Conservation (phyloP, 2,888 invertebrate species). For the Taphrorychus bicolor region DNA sequence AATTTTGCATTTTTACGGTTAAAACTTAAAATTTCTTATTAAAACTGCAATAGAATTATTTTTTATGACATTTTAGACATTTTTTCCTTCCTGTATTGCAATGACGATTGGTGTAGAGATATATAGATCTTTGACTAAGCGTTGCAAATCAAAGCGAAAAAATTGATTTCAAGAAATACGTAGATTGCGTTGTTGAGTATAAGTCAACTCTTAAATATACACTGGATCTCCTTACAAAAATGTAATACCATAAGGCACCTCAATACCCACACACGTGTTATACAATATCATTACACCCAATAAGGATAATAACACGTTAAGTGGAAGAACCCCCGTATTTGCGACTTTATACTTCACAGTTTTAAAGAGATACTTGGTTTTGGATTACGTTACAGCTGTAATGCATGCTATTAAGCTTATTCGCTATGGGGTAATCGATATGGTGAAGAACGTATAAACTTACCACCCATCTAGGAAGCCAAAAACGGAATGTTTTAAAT, state of each 20-base stretch:
- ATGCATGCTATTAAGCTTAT: conserved; percentile 1
- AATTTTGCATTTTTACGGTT: too few species aligned
- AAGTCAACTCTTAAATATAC: too few species aligned
- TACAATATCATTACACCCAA: background rate
- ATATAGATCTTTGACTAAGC: too few species aligned
- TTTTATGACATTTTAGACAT: too few species aligned
- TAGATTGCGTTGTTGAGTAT: too few species aligned
- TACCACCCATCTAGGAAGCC: conserved; percentile 7
- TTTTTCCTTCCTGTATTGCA: too few species aligned
- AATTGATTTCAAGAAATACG: too few species aligned
- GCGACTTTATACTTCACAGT: background rate
- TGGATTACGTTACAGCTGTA: background rate
- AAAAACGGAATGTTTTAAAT: background rate
- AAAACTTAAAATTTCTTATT: too few species aligned
- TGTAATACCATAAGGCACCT: background rate
- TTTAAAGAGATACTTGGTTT: conserved; percentile 4
- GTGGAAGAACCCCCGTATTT: background rate
- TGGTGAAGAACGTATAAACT: background rate
- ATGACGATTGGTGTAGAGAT: too few species aligned
- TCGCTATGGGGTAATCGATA: background rate
- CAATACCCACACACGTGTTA: background rate
- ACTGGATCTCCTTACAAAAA: too few species aligned
- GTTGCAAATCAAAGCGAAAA: too few species aligned
- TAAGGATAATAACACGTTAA: background rate
- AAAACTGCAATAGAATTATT: too few species aligned